Percentiles rank a stretch among this genome's conserved stretches.
Evolutionary conservation across 2,888 invertebrate species (phyloP).

Genomic region (Glyphotaelius pellucidus): DNA sequence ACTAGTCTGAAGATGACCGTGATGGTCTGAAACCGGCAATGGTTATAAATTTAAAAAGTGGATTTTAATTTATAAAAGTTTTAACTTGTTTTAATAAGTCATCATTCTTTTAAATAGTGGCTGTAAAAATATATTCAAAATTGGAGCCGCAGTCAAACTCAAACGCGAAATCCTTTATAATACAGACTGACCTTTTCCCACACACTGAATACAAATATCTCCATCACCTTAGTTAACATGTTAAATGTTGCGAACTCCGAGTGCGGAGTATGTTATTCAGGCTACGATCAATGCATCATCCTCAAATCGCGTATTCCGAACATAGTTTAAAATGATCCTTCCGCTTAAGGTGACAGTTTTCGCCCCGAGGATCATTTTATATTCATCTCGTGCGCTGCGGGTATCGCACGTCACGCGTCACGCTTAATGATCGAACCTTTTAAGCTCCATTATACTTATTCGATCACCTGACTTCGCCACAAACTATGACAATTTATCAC

Average conservation of each 20-base stretch:
- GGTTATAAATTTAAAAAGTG: too few species aligned
- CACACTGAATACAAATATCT: not conserved
- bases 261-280: not conserved
- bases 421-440: slow-evolving; percentile 30
- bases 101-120: too few species aligned
- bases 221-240: not conserved
- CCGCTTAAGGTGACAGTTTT: slow-evolving; percentile 13
- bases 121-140: too few species aligned
- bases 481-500: slow-evolving; percentile 17
- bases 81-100: too few species aligned
- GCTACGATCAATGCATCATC: not conserved
- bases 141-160: not conserved
- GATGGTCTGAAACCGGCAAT: too few species aligned
- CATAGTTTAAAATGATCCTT: not conserved
- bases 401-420: not conserved
- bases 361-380: not conserved
- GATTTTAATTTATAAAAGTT: too few species aligned
- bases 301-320: not conserved
- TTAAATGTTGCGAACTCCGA: not conserved
- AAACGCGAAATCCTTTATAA: not conserved
- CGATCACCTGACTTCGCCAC: not conserved
- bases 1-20: too few species aligned
- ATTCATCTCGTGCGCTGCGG: slow-evolving; percentile 2
- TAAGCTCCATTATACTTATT: slow-evolving; percentile 11
- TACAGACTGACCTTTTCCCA: not conserved